phyloP scores from a whole-genome alignment of 1,140 invertebrate species.

The Galendromus occidentalis region DNA sequence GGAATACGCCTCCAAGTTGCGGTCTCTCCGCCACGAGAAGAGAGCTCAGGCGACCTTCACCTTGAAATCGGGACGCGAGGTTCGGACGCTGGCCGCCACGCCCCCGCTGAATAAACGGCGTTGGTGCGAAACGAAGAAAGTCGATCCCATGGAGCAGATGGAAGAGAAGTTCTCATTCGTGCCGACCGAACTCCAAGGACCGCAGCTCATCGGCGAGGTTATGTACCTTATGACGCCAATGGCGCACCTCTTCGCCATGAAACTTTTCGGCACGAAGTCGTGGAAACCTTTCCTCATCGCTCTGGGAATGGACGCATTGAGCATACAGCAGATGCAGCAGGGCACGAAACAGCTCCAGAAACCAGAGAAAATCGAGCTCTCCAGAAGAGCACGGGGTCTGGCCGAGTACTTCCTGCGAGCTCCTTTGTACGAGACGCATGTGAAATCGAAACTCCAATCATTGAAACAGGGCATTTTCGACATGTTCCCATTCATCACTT shows the following conservation, averaged over 20 bases:
- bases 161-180: constrained; percentile 3
- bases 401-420: neutral
- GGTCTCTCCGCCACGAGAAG: neutral
- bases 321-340: neutral
- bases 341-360: neutral
- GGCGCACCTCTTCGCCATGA: neutral
- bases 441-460: neutral
- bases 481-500: neutral
- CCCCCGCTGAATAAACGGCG: neutral
- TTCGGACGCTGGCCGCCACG: neutral
- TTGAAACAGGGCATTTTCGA: neutral
- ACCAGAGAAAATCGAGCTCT: neutral
- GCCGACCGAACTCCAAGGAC: neutral
- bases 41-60: neutral
- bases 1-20: neutral
- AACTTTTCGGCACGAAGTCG: neutral
- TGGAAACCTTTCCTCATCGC: neutral
- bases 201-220: neutral
- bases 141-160: neutral
- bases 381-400: neutral
- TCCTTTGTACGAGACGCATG: neutral
- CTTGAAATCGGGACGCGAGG: neutral
- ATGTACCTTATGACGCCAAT: neutral
- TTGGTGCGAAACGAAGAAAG: constrained; percentile 5
- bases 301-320: neutral